These are phyloP conservation scores for Crocuta crocuta DNA, from an alignment of 2,113 vertebrate species.

Conservation along the genomic window DNA sequence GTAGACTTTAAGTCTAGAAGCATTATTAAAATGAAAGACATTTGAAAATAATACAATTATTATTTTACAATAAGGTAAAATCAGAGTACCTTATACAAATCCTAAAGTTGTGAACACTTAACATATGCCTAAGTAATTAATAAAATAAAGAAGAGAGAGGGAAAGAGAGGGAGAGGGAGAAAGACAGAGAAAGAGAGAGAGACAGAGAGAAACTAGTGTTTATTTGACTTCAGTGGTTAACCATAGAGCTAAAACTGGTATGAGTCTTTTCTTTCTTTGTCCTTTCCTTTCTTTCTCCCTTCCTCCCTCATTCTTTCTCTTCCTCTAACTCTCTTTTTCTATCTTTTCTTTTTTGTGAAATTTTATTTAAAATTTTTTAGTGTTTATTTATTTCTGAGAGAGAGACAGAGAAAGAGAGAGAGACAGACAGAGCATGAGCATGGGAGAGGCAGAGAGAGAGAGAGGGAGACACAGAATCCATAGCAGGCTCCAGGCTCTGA, in stretches of 20 bases:
- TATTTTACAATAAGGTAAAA: neutral
- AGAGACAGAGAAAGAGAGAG: too few species aligned
- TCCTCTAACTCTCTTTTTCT: neutral
- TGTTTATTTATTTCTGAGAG: too few species aligned
- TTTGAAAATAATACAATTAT: neutral
- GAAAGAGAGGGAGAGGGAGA: neutral
- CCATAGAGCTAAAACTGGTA: neutral
- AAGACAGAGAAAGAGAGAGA: neutral
- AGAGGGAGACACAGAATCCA: too few species aligned
- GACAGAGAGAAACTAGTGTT: neutral
- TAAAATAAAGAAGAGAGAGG: neutral
- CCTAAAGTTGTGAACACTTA: neutral
- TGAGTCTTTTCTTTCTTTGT: neutral
- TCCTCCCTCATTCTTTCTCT: neutral
- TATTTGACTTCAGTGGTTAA: neutral
- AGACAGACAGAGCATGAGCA: too few species aligned
- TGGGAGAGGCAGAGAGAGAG: too few species aligned
- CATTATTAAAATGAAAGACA: neutral
- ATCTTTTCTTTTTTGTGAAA: neutral
- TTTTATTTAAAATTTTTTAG: too few species aligned
- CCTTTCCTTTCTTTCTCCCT: neutral
- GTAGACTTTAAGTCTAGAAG: neutral
- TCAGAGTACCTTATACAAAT: neutral
- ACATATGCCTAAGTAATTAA: neutral
- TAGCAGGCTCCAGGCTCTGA: too few species aligned